Percentiles rank a stretch among this genome's conserved stretches.
phyloP scores from a whole-genome alignment of 2,888 invertebrate genomes.

The Tineola bisselliella region DNA sequence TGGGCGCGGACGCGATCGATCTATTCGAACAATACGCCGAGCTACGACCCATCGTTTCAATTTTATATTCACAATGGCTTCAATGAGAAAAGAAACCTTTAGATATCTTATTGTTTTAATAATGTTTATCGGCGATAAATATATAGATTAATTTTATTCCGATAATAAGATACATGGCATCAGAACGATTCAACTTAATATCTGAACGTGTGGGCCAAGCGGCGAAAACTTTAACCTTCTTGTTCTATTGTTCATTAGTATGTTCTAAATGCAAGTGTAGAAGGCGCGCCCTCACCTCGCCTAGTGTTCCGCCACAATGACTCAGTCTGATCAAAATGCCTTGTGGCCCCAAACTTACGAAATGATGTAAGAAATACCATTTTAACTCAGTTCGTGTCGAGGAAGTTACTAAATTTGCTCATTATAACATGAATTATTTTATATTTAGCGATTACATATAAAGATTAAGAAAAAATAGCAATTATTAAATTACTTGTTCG shows the following conservation, averaged over 20 bases:
- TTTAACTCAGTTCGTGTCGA: constrained; percentile 35
- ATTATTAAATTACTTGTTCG: no score
- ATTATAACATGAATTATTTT: constrained; percentile 13
- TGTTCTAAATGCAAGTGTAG: constrained; percentile 10
- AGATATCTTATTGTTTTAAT: not conserved
- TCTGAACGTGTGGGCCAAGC: not conserved
- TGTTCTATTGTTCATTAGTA: not conserved
- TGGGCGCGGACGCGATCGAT: constrained; percentile 43
- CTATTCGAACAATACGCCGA: constrained; percentile 32
- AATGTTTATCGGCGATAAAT: not conserved
- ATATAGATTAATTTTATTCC: no score
- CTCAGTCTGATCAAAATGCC: constrained; percentile 40
- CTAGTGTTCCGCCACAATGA: constrained; percentile 26
- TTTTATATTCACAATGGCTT: not conserved
- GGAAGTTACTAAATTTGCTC: constrained; percentile 29
- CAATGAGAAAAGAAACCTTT: constrained; percentile 3
- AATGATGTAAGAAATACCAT: constrained; percentile 25
- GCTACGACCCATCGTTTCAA: not conserved
- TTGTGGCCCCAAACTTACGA: constrained; percentile 22
- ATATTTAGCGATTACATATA: not conserved
- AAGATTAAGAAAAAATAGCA: no score
- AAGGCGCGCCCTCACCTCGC: constrained; percentile 21
- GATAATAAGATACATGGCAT: not conserved
- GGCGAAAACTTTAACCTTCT: not conserved
- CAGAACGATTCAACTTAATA: not conserved